Conservation (phyloP, 2,113 vertebrate genomes). For the Corythornis cristatus region DNA sequence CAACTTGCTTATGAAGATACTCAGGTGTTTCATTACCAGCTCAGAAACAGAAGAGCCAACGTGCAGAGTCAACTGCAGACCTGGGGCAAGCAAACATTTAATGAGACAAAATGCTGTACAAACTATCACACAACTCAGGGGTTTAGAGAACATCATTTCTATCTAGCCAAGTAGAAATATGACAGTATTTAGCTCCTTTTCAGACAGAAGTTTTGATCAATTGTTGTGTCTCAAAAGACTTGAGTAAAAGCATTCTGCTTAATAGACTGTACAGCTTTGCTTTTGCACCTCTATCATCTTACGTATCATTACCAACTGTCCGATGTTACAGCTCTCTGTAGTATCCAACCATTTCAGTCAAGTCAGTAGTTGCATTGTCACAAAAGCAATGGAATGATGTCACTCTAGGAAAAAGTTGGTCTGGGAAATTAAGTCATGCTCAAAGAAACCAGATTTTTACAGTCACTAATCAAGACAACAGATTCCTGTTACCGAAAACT, state of each 20-base stretch:
- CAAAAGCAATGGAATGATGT: background rate
- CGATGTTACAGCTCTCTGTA: background rate
- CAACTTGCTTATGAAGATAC: slow-evolving; percentile 26
- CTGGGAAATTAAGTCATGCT: background rate
- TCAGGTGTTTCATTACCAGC: slow-evolving; percentile 17
- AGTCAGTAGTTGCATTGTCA: background rate
- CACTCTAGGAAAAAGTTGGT: background rate
- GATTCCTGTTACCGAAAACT: background rate
- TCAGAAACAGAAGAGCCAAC: background rate
- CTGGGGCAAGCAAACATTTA: background rate
- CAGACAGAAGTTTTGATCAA: background rate
- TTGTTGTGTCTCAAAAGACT: background rate
- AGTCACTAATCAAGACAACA: background rate
- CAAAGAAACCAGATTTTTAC: background rate
- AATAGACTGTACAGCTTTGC: background rate
- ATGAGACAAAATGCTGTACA: background rate
- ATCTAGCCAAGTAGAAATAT: background rate
- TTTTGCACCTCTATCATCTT: background rate
- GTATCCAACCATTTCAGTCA: background rate
- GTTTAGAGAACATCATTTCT: background rate
- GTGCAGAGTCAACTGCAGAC: background rate
- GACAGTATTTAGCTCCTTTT: background rate
- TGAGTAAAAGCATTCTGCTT: background rate
- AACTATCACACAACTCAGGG: background rate
- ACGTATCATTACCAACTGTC: background rate